These are phyloP conservation scores for Platycercus adscitus DNA, from an alignment of 2,113 vertebrate genomes.

Conservation along the genomic window DNA sequence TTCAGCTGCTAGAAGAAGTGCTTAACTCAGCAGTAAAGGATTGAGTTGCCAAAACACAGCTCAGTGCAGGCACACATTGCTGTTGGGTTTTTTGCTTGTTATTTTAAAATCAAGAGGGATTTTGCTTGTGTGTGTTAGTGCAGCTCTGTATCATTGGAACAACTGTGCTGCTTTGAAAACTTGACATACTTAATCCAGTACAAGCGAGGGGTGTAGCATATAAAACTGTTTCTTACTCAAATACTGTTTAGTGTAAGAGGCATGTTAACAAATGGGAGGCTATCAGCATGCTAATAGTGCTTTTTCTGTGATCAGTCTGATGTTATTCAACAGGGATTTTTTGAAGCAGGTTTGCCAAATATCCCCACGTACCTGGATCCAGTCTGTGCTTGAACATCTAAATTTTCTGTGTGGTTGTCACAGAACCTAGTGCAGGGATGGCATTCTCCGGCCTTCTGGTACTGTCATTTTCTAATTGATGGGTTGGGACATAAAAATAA, in stretches of 20 bases:
- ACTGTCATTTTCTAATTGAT: conserved; percentile 29
- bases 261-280: rapidly evolving
- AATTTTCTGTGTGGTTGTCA: not conserved
- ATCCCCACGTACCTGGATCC: not conserved
- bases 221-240: not conserved
- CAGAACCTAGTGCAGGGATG: not conserved
- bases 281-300: not conserved
- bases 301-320: not conserved
- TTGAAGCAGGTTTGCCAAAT: not conserved
- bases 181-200: not conserved
- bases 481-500: not conserved
- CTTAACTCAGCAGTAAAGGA: conserved; percentile 11
- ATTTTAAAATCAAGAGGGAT: not conserved
- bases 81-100: not conserved
- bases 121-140: not conserved
- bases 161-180: not conserved
- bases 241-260: not conserved
- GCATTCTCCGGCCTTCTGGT: not conserved
- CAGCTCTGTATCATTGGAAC: not conserved
- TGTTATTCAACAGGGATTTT: not conserved
- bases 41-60: not conserved
- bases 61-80: not conserved
- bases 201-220: not conserved
- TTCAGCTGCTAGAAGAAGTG: not conserved
- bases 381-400: not conserved